Base-by-base conservation (phyloP, 2,888 invertebrate genomes). In the Leptinotarsa rubiginosa region DNA sequence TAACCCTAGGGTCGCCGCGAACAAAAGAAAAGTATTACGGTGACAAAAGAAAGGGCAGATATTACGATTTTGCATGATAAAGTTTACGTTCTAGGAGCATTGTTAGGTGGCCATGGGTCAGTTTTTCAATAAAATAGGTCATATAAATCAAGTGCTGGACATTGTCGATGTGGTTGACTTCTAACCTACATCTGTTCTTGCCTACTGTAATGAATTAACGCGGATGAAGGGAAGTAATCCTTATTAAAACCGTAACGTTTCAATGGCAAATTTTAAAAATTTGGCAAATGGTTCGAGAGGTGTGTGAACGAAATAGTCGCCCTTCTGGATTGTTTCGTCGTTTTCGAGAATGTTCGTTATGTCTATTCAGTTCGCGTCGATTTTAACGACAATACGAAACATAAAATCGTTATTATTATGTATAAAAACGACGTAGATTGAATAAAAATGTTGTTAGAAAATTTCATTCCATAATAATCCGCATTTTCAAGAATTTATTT, bases 151-250 rank as follows among this genome's bases (percentile, higher is more conserved):
- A 84, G 85, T 83, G 86, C 85, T 79, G 85, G 80, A 81, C 81
- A 83, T 87, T 87, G 85, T 85, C 80, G 69, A 75, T 81, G 83
- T 79, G 87, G 87, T 87, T 87, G 87, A 86, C 87, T 87, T 85
- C 86, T 87, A 87, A 85, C 87, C 87, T 87, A 87, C 87, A 87
- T 87, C 87, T 87, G 87, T 87, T 86, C 86, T 84, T 83, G 84
- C 84, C 84, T 74, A 78, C 73, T 69, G 78, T 78, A 84, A 85
- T 83, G 81, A 83, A 84, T 82, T 80, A 70, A 75, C 56, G 67
- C 13, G 73, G 54, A 70, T 70, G 67, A 49, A 59, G 65, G 72
- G 72, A 67, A 67, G 59, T 59, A 16, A 65, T 67, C n/a, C 47
- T 72, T 67, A 72, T 72, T 64, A 67, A 67, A 54, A 69, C 69